Evolutionary conservation across 2,797 vertebrate genomes (phyloP), one percentile per base, ranked within the genome.

Genomic region (Sebastes taczanowskii): DNA sequence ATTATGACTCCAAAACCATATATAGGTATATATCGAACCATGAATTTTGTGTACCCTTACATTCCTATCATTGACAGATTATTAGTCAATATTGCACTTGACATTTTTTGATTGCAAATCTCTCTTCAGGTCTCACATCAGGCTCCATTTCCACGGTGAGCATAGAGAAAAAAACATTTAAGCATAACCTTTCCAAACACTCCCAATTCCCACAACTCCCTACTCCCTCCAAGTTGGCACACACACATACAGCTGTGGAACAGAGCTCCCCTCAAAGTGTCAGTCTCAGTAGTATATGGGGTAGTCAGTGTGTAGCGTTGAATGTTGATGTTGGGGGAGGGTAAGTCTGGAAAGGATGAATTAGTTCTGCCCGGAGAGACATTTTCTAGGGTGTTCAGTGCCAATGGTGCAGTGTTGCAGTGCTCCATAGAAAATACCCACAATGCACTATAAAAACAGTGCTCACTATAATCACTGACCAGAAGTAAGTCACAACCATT

Each of bases 391-490:
- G 65, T 71, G 52, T 81, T 83, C 49, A 69, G 29, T 81, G 81
- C 81, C 84, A 79, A 7, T 59, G 76, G 68, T 83, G 77, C 84
- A 84, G 56, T 56, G 61, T 60, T 77, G 68, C 77, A 81, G 63
- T 71, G 55, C 55, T 66, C 59, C 27, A 73, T 46, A 63, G 27
- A 70, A 78, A 71, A 82, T 69, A 61, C 63, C 78, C 78, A 84
- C 70, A 82, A 77, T 69, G 69, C 76, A 77, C 10, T 68, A 72
- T 59, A 62, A 77, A 82, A 82, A 72, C 56, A 67, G 23, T 58
- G 81, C 56, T 78, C 38, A 42, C 35, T 49, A 14, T 83, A 80
- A 56, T 81, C 81, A 80, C 63, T 91, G 86, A 87, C 88, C 81
- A 46, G 58, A 83, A 83, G 64, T 83, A 87, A 84, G 34, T 79